Conservation (phyloP, 2,113 vertebrate species). For the Amazona guildingii region DNA sequence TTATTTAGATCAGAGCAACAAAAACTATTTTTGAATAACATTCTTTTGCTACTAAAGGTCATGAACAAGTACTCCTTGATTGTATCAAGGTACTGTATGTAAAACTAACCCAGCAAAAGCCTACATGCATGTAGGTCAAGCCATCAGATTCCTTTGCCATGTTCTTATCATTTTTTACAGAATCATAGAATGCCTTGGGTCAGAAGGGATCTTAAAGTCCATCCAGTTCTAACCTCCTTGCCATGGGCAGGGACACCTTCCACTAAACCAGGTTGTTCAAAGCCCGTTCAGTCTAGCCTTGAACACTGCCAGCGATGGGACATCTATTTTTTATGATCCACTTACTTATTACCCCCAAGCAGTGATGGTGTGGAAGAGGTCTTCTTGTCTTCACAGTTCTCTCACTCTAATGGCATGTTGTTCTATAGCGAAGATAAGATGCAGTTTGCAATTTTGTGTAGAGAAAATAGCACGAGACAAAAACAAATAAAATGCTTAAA, state of each 20-base stretch:
- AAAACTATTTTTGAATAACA: not conserved
- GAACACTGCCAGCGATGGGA: not conserved
- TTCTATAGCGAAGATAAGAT: not conserved
- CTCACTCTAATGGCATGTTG: rapidly evolving
- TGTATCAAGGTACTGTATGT: not conserved
- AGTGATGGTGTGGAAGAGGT: not conserved
- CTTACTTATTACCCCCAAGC: not conserved
- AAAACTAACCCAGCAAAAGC: not conserved
- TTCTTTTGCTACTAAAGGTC: not conserved
- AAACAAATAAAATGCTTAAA: not conserved
- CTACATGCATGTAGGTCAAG: not conserved
- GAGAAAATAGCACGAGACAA: not conserved
- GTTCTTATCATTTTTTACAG: not conserved
- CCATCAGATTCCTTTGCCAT: not conserved
- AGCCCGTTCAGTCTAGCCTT: not conserved
- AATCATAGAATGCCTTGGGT: not conserved
- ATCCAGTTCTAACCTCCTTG: not conserved
- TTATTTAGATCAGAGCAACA: not conserved
- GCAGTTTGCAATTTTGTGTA: not conserved
- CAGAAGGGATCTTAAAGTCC: not conserved
- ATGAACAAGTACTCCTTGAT: not conserved
- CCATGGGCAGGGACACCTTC: not conserved
- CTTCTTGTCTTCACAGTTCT: not conserved
- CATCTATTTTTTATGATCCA: not conserved
- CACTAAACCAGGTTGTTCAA: not conserved